Conservation (phyloP, 2,113 vertebrate genomes). For the Trematocara unimaculatum region DNA sequence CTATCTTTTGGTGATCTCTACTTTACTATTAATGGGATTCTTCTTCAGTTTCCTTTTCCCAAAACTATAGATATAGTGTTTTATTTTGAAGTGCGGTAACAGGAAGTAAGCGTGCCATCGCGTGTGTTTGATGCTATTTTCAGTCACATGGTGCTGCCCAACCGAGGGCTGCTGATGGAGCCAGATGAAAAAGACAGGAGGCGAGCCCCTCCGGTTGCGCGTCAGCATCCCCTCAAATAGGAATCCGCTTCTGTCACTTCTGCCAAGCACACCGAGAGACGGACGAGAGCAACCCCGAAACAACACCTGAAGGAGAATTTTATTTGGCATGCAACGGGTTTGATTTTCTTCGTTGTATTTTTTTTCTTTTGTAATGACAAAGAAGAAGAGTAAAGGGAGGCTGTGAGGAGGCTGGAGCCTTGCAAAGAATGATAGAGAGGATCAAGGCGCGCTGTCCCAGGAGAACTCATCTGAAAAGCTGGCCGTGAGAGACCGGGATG, state of each 20-base stretch:
- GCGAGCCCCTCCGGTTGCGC: conserved; percentile 62
- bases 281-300: neutral
- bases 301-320: neutral
- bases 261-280: conserved; percentile 12
- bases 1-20: neutral
- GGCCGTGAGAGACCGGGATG: conserved; percentile 58
- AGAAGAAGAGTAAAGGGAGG: conserved; percentile 26
- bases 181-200: conserved; percentile 60
- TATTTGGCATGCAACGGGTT: neutral
- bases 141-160: conserved; percentile 61
- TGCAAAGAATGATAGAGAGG: conserved; percentile 54
- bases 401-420: conserved; percentile 49
- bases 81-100: conserved; percentile 17
- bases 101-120: neutral
- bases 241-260: conserved; percentile 55
- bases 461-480: conserved; percentile 62
- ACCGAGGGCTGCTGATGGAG: conserved; percentile 63
- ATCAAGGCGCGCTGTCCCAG: conserved; percentile 61
- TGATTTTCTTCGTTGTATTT: neutral
- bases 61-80: neutral
- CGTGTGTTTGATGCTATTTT: neutral
- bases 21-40: neutral
- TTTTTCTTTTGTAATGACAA: conserved; percentile 26
- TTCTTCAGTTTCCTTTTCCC: neutral
- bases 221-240: conserved; percentile 66